These are phyloP conservation scores for Trissolcus brochymenae DNA, from an alignment of 2,888 invertebrate species.

Conservation along the genomic window DNA sequence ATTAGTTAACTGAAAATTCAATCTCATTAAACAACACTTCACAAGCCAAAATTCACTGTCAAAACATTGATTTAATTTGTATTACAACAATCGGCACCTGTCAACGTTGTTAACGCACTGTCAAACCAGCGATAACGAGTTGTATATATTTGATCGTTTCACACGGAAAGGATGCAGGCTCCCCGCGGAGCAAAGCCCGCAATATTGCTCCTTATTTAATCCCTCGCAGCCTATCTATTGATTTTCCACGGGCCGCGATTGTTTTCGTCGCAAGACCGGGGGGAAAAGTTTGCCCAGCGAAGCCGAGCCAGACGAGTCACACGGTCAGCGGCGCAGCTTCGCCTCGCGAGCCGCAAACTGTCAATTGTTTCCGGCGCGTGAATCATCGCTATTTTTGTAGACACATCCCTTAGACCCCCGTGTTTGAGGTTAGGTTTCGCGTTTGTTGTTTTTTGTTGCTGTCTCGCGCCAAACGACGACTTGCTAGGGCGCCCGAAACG, in stretches of 20 bases:
- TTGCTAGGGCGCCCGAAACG: not conserved
- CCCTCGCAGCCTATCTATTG: slow-evolving; percentile 69
- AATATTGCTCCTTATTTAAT: slow-evolving; percentile 62
- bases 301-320: slow-evolving; percentile 7
- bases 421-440: slow-evolving; percentile 68
- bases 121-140: not conserved
- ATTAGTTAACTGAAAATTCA: not conserved
- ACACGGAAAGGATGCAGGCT: slow-evolving; percentile 3
- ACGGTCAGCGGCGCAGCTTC: slow-evolving; percentile 6
- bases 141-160: not conserved
- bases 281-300: slow-evolving; percentile 17
- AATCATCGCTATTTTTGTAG: slow-evolving; percentile 73
- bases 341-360: slow-evolving; percentile 54
- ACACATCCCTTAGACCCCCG: slow-evolving; percentile 64
- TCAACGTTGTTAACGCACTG: no score
- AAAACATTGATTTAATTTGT: slow-evolving; percentile 1
- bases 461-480: not conserved
- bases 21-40: not conserved
- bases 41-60: not conserved
- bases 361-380: slow-evolving; percentile 61
- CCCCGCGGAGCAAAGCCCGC: slow-evolving; percentile 19
- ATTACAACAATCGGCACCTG: no score
- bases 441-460: not conserved
- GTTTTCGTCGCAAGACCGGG: slow-evolving; percentile 31
- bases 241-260: slow-evolving; percentile 66